Evolutionary conservation across 2,888 invertebrate species (phyloP).

Genomic region (Saturnia pavonia): DNA sequence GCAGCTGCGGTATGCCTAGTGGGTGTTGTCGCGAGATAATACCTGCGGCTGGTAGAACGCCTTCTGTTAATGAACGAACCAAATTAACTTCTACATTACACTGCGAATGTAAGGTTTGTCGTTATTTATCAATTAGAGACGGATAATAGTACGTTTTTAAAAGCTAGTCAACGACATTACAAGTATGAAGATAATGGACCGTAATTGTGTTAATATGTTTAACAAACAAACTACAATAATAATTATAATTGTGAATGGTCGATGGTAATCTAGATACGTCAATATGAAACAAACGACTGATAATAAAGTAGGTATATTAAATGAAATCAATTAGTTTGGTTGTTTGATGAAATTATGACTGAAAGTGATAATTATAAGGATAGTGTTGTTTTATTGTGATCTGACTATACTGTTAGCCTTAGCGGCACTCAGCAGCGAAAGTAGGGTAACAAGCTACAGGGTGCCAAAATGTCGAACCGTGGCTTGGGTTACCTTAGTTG

Average conservation of each 20-base stretch:
- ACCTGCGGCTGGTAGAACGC: conserved; percentile 26
- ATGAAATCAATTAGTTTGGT: background rate
- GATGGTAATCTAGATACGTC: background rate
- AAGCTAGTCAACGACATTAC: background rate
- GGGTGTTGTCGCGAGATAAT: conserved; percentile 22
- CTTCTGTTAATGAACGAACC: conserved; percentile 30
- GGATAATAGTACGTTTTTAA: background rate
- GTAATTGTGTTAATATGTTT: background rate
- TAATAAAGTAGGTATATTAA: background rate
- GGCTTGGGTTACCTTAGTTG: too few relatives aligned
- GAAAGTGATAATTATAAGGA: background rate
- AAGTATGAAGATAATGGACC: background rate
- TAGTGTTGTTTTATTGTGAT: too few relatives aligned
- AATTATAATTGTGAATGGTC: background rate
- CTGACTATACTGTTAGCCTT: too few relatives aligned
- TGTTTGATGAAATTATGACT: background rate
- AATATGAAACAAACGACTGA: background rate
- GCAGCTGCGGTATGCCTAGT: conserved; percentile 19
- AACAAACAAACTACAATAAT: too few relatives aligned
- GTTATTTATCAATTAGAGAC: conserved; percentile 12
- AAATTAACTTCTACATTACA: conserved; percentile 28
- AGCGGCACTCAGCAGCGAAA: too few relatives aligned
- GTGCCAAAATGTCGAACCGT: too few relatives aligned
- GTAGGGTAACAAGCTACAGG: too few relatives aligned
- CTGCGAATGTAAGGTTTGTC: conserved; percentile 17